A percentile compares a stretch with the other conserved stretches of the same genome.
Evolutionary conservation across 2,113 vertebrate genomes (phyloP).

Genomic region (Tonatia bakeri): DNA sequence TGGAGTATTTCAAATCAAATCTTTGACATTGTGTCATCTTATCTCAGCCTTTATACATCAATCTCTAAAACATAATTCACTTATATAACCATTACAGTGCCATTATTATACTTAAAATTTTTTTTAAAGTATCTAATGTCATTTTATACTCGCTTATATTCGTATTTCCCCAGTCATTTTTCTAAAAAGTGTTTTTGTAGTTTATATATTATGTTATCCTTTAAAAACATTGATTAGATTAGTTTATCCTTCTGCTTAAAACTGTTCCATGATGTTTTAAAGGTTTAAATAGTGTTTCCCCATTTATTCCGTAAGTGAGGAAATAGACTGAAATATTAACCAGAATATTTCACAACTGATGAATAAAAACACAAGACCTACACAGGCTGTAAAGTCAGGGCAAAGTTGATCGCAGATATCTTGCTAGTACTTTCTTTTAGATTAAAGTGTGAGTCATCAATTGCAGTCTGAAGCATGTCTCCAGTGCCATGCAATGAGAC

Average conservation of each 20-base stretch:
- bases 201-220: not conserved
- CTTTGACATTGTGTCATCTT: not conserved
- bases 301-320: not conserved
- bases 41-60: not conserved
- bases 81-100: not conserved
- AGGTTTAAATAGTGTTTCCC: not conserved
- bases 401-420: not conserved
- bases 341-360: slow-evolving; percentile 13
- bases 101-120: not conserved
- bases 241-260: not conserved
- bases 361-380: not conserved
- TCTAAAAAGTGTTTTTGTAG: not conserved
- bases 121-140: not conserved
- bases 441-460: not conserved
- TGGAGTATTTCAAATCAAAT: not conserved
- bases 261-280: not conserved
- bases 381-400: not conserved
- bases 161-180: not conserved
- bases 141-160: not conserved
- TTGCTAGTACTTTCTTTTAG: not conserved
- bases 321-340: slow-evolving; percentile 27
- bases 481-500: no score
- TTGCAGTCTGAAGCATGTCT: not conserved
- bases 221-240: not conserved
- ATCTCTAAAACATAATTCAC: not conserved